These are phyloP conservation scores for Meandrusa payeni DNA, from an alignment of 2,888 invertebrate species.

Conservation along the genomic window DNA sequence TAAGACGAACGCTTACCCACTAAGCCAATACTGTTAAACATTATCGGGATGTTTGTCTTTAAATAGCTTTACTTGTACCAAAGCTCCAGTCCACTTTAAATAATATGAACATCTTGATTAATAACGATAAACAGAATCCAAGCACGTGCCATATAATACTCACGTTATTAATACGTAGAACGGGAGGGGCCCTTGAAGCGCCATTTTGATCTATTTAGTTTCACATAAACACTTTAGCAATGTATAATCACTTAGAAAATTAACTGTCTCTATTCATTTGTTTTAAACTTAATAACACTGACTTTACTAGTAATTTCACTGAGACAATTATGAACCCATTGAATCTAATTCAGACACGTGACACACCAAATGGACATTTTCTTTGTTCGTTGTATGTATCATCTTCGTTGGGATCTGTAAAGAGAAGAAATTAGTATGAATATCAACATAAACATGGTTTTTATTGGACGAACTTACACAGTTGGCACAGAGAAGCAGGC, in stretches of 20 bases:
- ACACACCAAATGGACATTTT: slow-evolving; percentile 51
- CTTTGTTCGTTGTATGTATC: slow-evolving; percentile 27
- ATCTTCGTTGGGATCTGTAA: slow-evolving; percentile 44
- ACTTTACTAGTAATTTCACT: slow-evolving; percentile 4
- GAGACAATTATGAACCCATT: not conserved
- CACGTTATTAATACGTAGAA: slow-evolving; percentile 58
- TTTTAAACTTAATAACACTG: slow-evolving; percentile 15
- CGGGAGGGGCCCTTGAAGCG: slow-evolving; percentile 48
- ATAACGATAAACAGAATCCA: slow-evolving; percentile 26
- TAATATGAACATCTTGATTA: slow-evolving; percentile 19
- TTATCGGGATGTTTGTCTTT: too few relatives aligned
- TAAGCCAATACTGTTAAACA: too few relatives aligned
- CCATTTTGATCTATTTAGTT: slow-evolving; percentile 40
- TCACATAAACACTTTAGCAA: slow-evolving; percentile 20
- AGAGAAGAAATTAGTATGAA: slow-evolving; percentile 32
- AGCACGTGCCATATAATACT: slow-evolving; percentile 46
- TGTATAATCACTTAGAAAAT: slow-evolving; percentile 22
- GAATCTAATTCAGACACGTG: slow-evolving; percentile 45
- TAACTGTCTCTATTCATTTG: slow-evolving; percentile 16
- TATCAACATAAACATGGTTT: too few relatives aligned
- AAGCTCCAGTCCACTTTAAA: slow-evolving; percentile 9
- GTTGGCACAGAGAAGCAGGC: too few relatives aligned
- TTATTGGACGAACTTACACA: too few relatives aligned
- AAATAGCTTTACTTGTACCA: too few relatives aligned
- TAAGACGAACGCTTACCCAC: too few relatives aligned